Base-by-base conservation (phyloP, 2,888 invertebrate genomes). In the Gastracanthus pulcherrimus region DNA sequence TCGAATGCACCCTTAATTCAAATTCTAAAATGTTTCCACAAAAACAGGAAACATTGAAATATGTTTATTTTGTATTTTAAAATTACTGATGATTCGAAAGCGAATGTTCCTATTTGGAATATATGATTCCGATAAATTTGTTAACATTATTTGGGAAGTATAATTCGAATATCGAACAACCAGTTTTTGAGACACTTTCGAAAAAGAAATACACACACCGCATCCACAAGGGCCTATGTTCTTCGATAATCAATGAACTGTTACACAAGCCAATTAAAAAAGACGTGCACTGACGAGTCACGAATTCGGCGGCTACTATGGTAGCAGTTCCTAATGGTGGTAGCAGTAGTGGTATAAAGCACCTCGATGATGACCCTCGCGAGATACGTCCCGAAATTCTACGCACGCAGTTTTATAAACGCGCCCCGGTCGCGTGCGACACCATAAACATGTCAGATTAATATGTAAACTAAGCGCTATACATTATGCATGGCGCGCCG, bases 391-490 rank as follows among this genome's bases (percentile, higher is more conserved):
- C 38, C 82, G 76, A 82, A 83, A 85, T 85, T 85, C 85, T 67
- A 77, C 80, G 82, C 85, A 85, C 86, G 85, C 81, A 75, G 23
- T 70, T 80, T 80, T 76, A 71, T n/a, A 34, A 55, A 70, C 38
- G 71, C 80, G 77, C 51, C 69, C 82, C 80, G 79, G 36, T 60
- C 36, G 79, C 81, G 82, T 67, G 82, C 84, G 84, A 85, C 85
- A 84, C 85, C 83, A 85, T 85, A 86, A 86, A 86, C 84, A 86
- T 84, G 84, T 84, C 84, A 70, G 83, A 86, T 85, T 85, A 86
- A 84, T 84, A 84, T 86, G 84, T 82, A 84, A 86, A 85, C 84
- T 82, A 84, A 84, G 82, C 11, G 29, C 19, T 60, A 85, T 86
- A 84, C 84, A 85, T 86, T 84, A 86, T 85, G 82, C 83, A 86